Evolutionary conservation across 2,797 vertebrate species (phyloP).

Genomic region (Darevskia nairensis): DNA sequence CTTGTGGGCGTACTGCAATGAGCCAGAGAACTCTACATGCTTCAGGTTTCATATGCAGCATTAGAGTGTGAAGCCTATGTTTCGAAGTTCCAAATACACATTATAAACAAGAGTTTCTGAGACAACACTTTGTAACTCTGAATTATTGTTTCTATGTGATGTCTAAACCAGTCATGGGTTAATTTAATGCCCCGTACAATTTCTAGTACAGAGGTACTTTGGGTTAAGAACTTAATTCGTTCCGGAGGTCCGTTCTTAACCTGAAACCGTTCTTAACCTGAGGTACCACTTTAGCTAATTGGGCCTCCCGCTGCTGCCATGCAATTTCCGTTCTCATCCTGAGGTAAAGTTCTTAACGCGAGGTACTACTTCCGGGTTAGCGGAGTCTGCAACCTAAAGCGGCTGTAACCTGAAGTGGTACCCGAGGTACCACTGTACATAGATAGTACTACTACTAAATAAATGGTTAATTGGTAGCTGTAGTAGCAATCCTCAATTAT

Average conservation of each 20-base stretch:
- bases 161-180: background rate
- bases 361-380: no score
- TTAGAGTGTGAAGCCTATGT: background rate
- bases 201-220: background rate
- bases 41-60: no score
- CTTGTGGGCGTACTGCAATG: background rate
- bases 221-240: no score
- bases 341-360: no score
- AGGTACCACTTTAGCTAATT: no score
- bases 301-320: no score
- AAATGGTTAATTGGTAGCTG: constrained; percentile 8
- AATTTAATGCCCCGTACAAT: constrained; percentile 9
- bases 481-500: constrained; percentile 2
- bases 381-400: no score
- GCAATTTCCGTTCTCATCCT: no score
- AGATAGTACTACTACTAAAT: constrained; percentile 4
- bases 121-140: background rate
- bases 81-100: background rate
- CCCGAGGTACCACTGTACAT: background rate
- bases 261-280: no score
- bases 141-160: background rate
- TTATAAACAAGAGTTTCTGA: background rate
- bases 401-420: no score
- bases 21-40: background rate
- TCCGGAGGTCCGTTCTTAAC: no score